Evolutionary conservation across 2,888 invertebrate genomes (phyloP), one percentile per base, ranked within the genome.

Genomic region (Athalia circularis): DNA sequence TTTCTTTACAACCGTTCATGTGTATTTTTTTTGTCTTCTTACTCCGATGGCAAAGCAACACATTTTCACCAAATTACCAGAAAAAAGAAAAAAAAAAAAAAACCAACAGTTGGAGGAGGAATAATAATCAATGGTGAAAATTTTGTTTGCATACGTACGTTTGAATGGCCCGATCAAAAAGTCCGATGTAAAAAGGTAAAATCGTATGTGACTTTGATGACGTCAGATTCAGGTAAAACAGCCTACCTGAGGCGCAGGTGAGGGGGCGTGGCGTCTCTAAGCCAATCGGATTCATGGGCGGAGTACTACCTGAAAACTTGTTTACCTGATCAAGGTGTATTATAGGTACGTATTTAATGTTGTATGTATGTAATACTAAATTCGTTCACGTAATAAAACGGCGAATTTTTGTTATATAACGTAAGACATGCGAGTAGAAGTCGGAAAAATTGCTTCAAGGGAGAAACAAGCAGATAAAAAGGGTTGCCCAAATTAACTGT

Each of bases 271-370:
- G 86, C 85, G 83, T 83, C 65, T 77, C 79, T 82, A 86, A 84
- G 84, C 90, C 90, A 90, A 90, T 90, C 82, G 86, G 84, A 82
- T 80, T 81, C 47, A 84, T 84, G 87, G 88, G 90, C 87, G 86
- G 88, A 86, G 84, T 88, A 81, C 82, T 85, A 86, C 87, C 85
- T 86, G 83, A 79, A 82, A 85, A 87, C 85, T 85, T 86, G 87
- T 86, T 85, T 84, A 83, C 84, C 83, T 84, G 83, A 83, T 83
- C 83, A 83, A 83, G 84, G 84, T 86, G 82, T 81, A 80, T 83
- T 83, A 54, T n/a, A 54, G 11, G 54, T 54, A n/a, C n/a, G n/a
- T n/a, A 9, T 54, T 4, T 54, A 54, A 9, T n/a, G 54, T 29
- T 29, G n/a, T n/a, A n/a, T 11, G 45, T 29, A 62, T 13, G 13